Conservation (phyloP, 2,797 vertebrate species). For the Gadopsis marmoratus region DNA sequence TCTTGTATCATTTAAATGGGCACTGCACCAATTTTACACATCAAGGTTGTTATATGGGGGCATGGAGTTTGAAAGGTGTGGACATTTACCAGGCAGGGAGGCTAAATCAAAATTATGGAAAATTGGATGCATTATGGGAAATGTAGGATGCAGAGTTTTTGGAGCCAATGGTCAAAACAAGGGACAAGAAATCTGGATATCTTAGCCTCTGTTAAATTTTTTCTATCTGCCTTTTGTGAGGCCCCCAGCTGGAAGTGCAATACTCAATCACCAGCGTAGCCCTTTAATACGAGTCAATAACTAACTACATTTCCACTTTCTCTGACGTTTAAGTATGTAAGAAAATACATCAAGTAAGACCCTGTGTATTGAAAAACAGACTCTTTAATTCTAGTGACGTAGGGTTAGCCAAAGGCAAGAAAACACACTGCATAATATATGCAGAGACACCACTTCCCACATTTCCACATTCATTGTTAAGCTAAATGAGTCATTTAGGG, state of each 20-base stretch:
- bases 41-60: not conserved
- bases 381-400: not conserved
- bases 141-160: not conserved
- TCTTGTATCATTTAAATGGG: not conserved
- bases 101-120: not conserved
- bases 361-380: not conserved
- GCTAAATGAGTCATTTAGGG: slow-evolving; percentile 47
- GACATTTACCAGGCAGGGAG: not conserved
- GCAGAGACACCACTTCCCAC: slow-evolving; percentile 23
- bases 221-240: not conserved
- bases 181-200: not conserved
- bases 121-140: not conserved
- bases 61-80: not conserved
- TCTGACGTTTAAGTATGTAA: not conserved
- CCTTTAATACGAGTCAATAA: not conserved
- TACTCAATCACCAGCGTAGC: not conserved
- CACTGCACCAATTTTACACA: not conserved
- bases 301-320: slow-evolving; percentile 3
- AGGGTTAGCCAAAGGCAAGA: slow-evolving; percentile 19
- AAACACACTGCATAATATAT: slow-evolving; percentile 46
- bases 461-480: slow-evolving; percentile 36
- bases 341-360: slow-evolving; percentile 13
- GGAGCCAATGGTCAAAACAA: not conserved
- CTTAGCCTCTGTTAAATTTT: not conserved
- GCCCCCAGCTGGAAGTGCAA: not conserved